Base-by-base conservation (phyloP, 2,113 vertebrate genomes). In the Sterrhoptilus dennistouni region DNA sequence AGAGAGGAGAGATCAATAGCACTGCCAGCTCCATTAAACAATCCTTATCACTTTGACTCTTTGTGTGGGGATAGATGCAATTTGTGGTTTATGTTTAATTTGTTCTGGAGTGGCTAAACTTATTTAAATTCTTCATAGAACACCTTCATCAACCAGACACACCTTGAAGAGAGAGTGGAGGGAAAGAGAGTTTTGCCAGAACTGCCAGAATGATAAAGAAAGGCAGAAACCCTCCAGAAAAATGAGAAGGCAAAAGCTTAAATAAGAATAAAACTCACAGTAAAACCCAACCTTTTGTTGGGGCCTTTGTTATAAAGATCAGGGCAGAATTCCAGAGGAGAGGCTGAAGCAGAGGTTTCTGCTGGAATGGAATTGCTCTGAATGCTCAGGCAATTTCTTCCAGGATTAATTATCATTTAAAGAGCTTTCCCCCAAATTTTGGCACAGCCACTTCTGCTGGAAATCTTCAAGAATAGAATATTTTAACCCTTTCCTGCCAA, bases 81-180 rank as follows among this genome's bases (percentile, higher is more conserved):
- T 92, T 93, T 88, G 35, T 83, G 85, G 88, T 95, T 96, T 82
- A 59, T 47, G 81, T 71, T 95, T 95, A 74, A 95, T 95, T 94
- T 38, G 79, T 92, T 94, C 60, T 88, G 53, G 60, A 81, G 77
- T 40, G 61, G 77, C 80, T 79, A n/a, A 85, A 84, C 75, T 85
- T 63, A 65, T 89, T 95, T 82, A 89, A 90, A 95, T 92, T 94
- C 92, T 69, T 92, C 71, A 24, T 10, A 71, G 80, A 77, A 52
- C 18, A 36, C 59, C 38, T 90, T 83, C 88, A 94, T 91, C 93
- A 93, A 83, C 59, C 47, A 78, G 71, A 60, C 95, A 88, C 85
- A 81, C 85, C 82, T 90, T 60, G 83, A 77, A 54, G 66, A 63
- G 57, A 59, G 54, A 77, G 47, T 6, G 8, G 45, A 70, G 52